Base-by-base conservation (phyloP, 2,888 invertebrate genomes). In the Heliconius aoede region DNA sequence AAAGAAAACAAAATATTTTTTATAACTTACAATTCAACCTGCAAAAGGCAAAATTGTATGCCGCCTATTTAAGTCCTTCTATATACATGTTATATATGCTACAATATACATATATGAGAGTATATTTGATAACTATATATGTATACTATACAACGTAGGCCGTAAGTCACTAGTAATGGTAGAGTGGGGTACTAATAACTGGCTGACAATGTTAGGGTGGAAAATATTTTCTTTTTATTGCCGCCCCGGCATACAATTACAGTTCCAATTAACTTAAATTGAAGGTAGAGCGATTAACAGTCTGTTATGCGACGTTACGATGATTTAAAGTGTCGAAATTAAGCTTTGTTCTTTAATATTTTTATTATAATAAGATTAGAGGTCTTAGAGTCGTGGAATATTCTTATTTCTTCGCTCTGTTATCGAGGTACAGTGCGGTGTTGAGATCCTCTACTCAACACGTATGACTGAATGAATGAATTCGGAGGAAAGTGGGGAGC, bases 211-310 rank as follows among this genome's bases (percentile, higher is more conserved):
- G 72, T 72, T 80, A 72, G 78, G 79, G 77, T 71, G 75, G 88
- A 87, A 89, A 90, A 90, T 91, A 91, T 91, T 91, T 91, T 87
- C 88, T 87, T 89, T 90, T 89, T 88, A 88, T 88, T 87, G 87
- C 86, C 86, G 87, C 86, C 86, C 86, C 85, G 81, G 86, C 85
- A 81, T 85, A 83, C 89, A 90, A 91, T 92, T 92, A 91, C 91
- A 88, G 87, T 87, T 86, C 90, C 88, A 91, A 92, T 92, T 91
- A 92, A 89, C 82, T 90, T 91, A 91, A 91, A 91, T 92, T 90
- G 89, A 88, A 88, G 89, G 84, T 86, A 85, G n/a, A n/a, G 89
- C 87, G 86, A 88, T 88, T 87, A 87, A 89, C 86, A 86, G 87
- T 83, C 83, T 85, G 82, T 85, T 86, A 83, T 75, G 64, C n/a